Evolutionary conservation across 2,888 invertebrate genomes (phyloP), one percentile per base, ranked within the genome.

Genomic region (Drosophila kuntzei): DNA sequence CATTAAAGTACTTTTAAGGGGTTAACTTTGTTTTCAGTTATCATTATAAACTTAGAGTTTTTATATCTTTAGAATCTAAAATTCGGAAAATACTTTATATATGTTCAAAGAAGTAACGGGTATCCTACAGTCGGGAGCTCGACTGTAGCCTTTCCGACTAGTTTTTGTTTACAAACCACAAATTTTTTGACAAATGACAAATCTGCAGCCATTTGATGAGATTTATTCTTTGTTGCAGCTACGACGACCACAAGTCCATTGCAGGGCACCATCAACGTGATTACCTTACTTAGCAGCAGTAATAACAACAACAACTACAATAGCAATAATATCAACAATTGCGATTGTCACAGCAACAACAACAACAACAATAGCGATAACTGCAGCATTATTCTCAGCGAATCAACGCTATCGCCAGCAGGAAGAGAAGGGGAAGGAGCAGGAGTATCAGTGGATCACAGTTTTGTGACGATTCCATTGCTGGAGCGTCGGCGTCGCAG

Each of bases 401-500:
- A 66, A 7, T 12, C 54, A 43, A 50, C 65, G 18, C 14, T 64
- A 32, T 25, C 60, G 22, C 32, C 55, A 7, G 44, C 4, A 37
- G 41, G 25, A 14, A 34, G 36, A 51, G 22, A 47, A 60, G 27
- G 18, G 34, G 49, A 41, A 58, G 18, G 2, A 14, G 11, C 18
- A 39, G 39, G 8, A 3, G 18, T 39, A 46, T 20, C 47, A 9
- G 57, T n/a, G 37, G 63, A 67, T 20, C 69, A 76, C 27, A 78
- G 64, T 14, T 76, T 89, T 59, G 76, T 89, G 14, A 74, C 82
- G 0, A 79, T 85, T 36, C 87, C 85, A 8, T 49, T 89, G 46
- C 39, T 79, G 36, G 84, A 85, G 47, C 84, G 78, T 29, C 71
- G 77, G 6, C 75, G 81, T 46, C 80, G 76, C 70, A 89, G 76